Evolutionary conservation across 2,888 invertebrate genomes (phyloP), one percentile per base, ranked within the genome.

Genomic region (Pseudeuparius sepicola): DNA sequence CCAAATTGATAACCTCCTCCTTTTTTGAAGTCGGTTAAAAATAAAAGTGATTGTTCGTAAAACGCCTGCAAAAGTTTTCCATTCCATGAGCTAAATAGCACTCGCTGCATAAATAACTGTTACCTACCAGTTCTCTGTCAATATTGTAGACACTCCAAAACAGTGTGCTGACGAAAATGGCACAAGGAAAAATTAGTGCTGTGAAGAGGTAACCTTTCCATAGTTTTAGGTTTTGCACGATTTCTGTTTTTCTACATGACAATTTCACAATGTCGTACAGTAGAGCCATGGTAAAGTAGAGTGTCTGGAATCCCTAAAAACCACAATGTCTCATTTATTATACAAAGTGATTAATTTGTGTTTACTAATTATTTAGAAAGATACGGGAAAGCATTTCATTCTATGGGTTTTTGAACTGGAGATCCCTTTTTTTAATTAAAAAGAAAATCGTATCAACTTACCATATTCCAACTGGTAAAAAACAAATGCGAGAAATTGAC

Each of bases 141-240:
- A 48, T 43, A 17, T 31, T 39, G 31, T 44, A 48, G 4, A 48
- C 30, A 14, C 37, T 32, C 48, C 48, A 48, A 25, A 48, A 48
- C 42, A 44, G 42, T 14, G 35, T 14, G 6, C 39, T 34, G 3
- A 48, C 43, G 33, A 47, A 45, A 11, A 47, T 15, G 1, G 46
- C 34, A 23, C 37, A 44, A 3, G 46, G 44, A 35, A 46, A 44
- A 5, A 46, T 36, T 2, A 43, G 34, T 12, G 37, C 43, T 23
- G 34, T 40, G 26, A 48, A 47, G 14, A 48, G 32, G 18, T 40
- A 46, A 13, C 48, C 48, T 31, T 42, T 46, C 18, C 29, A 37
- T 16, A 14, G 13, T 10, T 39, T 9, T 3, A 46, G 28, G 12
- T 39, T 42, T 9, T 30, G 23, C 24, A 31, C 29, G 2, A 44